These are phyloP conservation scores for Prochilodus magdalenae DNA, from an alignment of 2,113 vertebrate genomes.

Conservation along the genomic window DNA sequence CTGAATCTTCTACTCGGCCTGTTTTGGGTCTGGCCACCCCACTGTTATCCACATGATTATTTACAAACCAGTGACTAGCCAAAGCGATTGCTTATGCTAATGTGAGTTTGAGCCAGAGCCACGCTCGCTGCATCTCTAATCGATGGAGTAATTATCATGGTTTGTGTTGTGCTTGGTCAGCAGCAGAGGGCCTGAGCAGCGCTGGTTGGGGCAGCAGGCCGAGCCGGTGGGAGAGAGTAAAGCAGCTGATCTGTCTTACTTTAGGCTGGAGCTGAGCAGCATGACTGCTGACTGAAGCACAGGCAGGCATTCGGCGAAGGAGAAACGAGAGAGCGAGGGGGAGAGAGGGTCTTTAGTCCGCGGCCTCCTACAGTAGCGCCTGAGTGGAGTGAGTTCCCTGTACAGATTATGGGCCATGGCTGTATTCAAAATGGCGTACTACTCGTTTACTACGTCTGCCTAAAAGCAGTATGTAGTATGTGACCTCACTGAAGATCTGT, in stretches of 20 bases:
- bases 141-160: conserved; percentile 3
- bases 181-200: background rate
- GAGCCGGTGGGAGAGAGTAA: background rate
- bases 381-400: no score
- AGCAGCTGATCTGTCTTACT: conserved; percentile 1
- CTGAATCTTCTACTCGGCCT: background rate
- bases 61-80: background rate
- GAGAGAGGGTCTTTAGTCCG: background rate
- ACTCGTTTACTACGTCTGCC: no score
- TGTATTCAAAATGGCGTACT: no score
- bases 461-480: no score
- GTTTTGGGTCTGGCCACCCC: background rate
- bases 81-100: background rate
- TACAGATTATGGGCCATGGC: no score
- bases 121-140: background rate
- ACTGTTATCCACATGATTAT: background rate
- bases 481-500: no score
- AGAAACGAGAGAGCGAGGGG: background rate
- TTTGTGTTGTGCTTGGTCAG: conserved; percentile 6
- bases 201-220: background rate
- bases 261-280: background rate
- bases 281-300: conserved; percentile 1
- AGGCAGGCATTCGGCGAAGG: background rate
- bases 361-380: no score
- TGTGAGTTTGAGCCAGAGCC: background rate